phyloP scores from a whole-genome alignment of 2,113 vertebrate species.

The Tautogolabrus adspersus region DNA sequence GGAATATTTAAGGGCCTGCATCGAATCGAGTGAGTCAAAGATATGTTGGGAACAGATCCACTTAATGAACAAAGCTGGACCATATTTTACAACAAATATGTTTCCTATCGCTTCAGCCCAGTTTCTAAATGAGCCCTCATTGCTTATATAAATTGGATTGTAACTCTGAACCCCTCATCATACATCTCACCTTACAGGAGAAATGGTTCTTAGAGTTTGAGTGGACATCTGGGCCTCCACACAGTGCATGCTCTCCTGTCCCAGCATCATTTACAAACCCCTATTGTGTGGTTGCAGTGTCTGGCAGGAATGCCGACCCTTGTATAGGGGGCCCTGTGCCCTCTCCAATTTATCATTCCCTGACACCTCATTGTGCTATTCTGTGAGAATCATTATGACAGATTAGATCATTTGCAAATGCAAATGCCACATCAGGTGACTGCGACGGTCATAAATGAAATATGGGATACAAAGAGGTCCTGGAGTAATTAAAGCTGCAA shows the following conservation, averaged over 20 bases:
- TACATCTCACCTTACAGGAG: constrained; percentile 25
- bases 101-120: neutral
- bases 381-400: constrained; percentile 63
- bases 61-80: constrained; percentile 6
- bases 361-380: constrained; percentile 61
- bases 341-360: constrained; percentile 53
- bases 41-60: neutral
- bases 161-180: neutral
- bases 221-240: constrained; percentile 34
- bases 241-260: constrained; percentile 1
- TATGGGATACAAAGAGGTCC: constrained; percentile 29
- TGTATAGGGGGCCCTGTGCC: constrained; percentile 48
- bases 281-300: constrained; percentile 39
- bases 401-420: constrained; percentile 59
- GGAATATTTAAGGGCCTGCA: neutral
- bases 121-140: constrained; percentile 6
- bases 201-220: constrained; percentile 9
- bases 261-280: constrained; percentile 11
- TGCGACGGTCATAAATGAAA: constrained; percentile 55
- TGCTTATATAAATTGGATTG: constrained; percentile 11
- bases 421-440: constrained; percentile 46
- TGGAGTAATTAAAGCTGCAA: constrained; percentile 50
- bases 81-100: neutral
- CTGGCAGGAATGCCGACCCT: constrained; percentile 30
- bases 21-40: neutral